phyloP scores from a whole-genome alignment of 2,888 invertebrate genomes.

The Pecten maximus region DNA sequence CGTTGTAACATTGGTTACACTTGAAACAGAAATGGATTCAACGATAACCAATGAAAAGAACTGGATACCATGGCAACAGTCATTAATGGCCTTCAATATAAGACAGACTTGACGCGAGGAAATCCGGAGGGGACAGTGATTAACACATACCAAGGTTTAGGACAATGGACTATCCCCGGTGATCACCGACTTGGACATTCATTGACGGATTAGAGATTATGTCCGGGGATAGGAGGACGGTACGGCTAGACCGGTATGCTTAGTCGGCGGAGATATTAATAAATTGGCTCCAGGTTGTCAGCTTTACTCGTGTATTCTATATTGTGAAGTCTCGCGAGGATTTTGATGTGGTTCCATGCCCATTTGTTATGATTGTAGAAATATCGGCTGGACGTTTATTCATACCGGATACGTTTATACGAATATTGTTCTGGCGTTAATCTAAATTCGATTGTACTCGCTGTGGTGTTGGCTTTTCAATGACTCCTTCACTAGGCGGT shows the following conservation, averaged over 20 bases:
- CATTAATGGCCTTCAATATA: not conserved
- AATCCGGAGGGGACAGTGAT: too few relatives aligned
- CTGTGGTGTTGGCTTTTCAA: not conserved
- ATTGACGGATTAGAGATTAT: not conserved
- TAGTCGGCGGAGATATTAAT: not conserved
- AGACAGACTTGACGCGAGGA: not conserved
- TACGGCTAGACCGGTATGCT: not conserved
- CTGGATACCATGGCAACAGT: not conserved
- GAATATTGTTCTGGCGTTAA: not conserved
- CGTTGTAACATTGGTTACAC: not conserved
- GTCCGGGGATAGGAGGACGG: not conserved
- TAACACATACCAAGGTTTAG: not conserved
- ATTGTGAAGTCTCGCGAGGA: not conserved
- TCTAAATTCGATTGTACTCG: not conserved
- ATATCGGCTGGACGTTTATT: not conserved
- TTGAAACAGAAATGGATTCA: not conserved
- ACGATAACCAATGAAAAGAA: not conserved
- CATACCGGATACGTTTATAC: not conserved
- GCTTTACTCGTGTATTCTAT: not conserved
- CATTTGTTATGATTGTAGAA: not conserved
- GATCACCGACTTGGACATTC: not conserved
- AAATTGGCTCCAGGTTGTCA: not conserved
- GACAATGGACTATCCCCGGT: not conserved
- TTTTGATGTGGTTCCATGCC: not conserved
- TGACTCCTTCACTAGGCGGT: not conserved